Evolutionary conservation across 1,140 invertebrate species (phyloP), one percentile per base, ranked within the genome.

Genomic region (Brachionus asplanchnoidis): DNA sequence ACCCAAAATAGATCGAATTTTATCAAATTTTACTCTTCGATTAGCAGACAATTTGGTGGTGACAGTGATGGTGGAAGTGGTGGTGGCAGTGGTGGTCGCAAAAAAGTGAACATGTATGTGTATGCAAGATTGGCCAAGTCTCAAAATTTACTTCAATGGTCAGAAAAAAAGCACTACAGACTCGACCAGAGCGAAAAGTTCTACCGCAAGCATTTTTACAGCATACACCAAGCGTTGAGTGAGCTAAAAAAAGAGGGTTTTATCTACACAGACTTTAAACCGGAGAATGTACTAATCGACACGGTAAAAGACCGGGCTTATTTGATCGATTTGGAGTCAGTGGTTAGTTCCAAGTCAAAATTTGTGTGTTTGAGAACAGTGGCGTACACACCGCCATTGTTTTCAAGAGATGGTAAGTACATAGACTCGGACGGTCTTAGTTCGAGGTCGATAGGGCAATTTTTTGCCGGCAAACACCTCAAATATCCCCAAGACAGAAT

Each of bases 251-350:
- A 60, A 60, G 53, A 82, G 11, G 79, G 79, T 14, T 82, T 42
- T 65, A 46, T 82, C 7, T 82, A 82, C 79, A 82, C 79, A 4
- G 79, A 82, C 32, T 82, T 82, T 44, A 82, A 82, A 14, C 79
- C 79, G 8, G 53, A 82, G 42, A 82, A 82, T 68, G 79, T 68
- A 0, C 40, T 82, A 42, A 12, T 68, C 2, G 79, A 82, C 42
- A 65, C 79, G 12, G 7, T 82, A 6, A 28, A 65, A 28, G 32
- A 68, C 42, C 40, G 32, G 11, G 7, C 79, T 4, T 82, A 82
- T 36, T 82, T 82, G 28, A 82, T 82, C 40, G 79, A 82, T 46
- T 68, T 82, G 17, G 79, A 82, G 23, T 82, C 79, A 60, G 79
- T 82, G 26, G 79, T 82, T 4, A 65, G 23, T 7, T 20, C 42